Evolutionary conservation across 2,113 vertebrate genomes (phyloP), one percentile per base, ranked within the genome.

Genomic region (Dromaius novaehollandiae): DNA sequence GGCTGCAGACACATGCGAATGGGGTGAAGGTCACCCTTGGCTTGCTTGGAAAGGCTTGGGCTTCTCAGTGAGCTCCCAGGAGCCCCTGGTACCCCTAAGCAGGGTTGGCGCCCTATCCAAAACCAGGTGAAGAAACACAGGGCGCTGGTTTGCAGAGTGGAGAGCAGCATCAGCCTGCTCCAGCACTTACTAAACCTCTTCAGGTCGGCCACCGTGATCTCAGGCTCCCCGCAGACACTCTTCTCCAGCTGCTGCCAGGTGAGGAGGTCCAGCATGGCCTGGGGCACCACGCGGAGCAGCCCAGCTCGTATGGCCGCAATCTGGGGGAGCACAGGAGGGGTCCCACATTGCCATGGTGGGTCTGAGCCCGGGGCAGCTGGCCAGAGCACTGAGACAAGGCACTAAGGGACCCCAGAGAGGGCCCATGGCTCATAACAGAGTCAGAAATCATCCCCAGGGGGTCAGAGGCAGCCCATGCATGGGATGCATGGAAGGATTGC

Each of bases 221-320:
- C 98, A 0, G 99, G 99, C 93, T 99, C 98, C 70, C 99, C 99
- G 0, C 99, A 99, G 91, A 99, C 97, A 97, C 98, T 99, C 98
- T 99, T 99, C 90, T 99, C 99, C 75, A 99, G 97, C 91, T 99
- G 99, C 96, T 99, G 99, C 99, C 99, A 99, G 28, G 99, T 99
- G 25, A 99, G 98, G 87, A 99, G 98, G 97, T 99, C 99, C 91
- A 99, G 96, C 83, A 99, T 99, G 1, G 99, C 99, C 98, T 99
- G 99, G 6, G 99, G 99, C 55, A 99, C 99, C 88, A 99, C 99
- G 14, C 98, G 94, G 89, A 99, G 98, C 94, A 99, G 98, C 63
- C 99, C 99, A 0, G 98, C 98, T 95, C 99, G 99, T 93, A 99
- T 98, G 80, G 99, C 99, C 46, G 98, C 96, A 9, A 99, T 98